A percentile compares a stretch with the other conserved stretches of the same genome.
Conservation (phyloP, 2,113 vertebrate species). For the Charadrius vociferus region DNA sequence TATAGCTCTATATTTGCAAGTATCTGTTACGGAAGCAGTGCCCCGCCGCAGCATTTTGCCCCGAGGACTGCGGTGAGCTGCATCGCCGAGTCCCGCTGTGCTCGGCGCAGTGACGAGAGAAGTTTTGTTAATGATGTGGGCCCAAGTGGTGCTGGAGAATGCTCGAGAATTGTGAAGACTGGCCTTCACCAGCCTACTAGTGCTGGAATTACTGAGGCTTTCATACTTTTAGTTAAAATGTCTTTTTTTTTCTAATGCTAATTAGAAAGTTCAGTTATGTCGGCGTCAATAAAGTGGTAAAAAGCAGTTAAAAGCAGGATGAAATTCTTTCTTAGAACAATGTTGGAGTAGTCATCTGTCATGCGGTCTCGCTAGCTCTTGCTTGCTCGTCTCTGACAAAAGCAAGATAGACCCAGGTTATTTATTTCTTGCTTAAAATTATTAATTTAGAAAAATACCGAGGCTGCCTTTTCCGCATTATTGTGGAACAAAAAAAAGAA, state of each 20-base stretch:
- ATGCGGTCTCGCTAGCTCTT: background rate
- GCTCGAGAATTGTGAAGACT: no score
- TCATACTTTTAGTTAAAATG: background rate
- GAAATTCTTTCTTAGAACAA: background rate
- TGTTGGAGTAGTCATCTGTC: background rate
- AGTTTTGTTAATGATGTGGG: rapidly evolving
- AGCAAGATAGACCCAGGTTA: background rate
- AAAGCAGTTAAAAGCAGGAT: background rate
- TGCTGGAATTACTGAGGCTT: background rate
- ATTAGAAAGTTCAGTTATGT: background rate
- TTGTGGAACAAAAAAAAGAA: background rate
- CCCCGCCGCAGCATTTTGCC: background rate
- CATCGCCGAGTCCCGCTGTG: background rate
- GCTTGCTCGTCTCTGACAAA: background rate
- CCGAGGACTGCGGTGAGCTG: background rate
- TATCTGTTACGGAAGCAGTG: background rate
- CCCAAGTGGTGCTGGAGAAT: background rate
- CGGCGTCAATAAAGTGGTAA: background rate
- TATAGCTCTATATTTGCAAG: background rate
- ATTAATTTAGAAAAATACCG: background rate
- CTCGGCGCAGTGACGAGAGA: rapidly evolving
- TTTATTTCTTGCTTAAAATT: background rate
- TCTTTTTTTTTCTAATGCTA: background rate
- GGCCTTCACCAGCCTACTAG: background rate
- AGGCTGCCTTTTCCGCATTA: background rate